These are phyloP conservation scores for Bombus sylvicola DNA, from an alignment of 1,140 invertebrate genomes.

Conservation along the genomic window DNA sequence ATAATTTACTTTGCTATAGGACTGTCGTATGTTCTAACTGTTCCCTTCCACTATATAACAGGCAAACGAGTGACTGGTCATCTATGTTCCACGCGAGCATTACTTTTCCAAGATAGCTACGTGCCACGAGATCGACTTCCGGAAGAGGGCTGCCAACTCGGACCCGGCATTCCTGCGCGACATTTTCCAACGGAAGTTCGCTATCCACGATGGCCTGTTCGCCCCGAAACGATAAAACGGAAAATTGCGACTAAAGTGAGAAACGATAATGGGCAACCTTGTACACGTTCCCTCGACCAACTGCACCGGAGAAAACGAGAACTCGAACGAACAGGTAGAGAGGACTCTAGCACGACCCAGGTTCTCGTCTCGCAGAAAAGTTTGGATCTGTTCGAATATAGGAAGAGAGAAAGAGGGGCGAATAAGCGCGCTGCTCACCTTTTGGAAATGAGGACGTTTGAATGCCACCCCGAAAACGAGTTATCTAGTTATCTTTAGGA, in stretches of 20 bases:
- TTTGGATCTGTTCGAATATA: slow-evolving; percentile 40
- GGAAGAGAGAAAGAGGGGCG: slow-evolving; percentile 2
- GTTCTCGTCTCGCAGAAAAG: slow-evolving; percentile 32
- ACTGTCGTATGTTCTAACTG: too few relatives aligned
- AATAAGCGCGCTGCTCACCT: slow-evolving; percentile 26
- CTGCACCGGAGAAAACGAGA: neutral
- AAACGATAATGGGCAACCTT: slow-evolving; percentile 26
- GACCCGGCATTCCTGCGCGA: neutral
- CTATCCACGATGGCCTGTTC: neutral
- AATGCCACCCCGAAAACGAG: slow-evolving; percentile 68
- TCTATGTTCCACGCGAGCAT: neutral
- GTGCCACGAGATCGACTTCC: neutral
- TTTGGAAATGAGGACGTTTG: slow-evolving; percentile 71
- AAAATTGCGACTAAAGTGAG: slow-evolving; percentile 36
- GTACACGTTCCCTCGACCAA: neutral
- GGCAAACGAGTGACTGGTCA: neutral
- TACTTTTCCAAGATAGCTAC: neutral
- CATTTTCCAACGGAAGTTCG: slow-evolving; percentile 25
- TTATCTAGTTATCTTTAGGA: slow-evolving; percentile 73
- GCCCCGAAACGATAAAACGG: slow-evolving; percentile 2
- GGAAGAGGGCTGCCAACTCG: neutral
- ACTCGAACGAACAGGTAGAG: neutral
- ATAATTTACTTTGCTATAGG: neutral
- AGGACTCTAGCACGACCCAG: slow-evolving; percentile 9
- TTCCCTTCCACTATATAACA: too few relatives aligned